A percentile compares a stretch with the other conserved stretches of the same genome.
phyloP scores from a whole-genome alignment of 2,888 invertebrate genomes.

The Lepidocyrtinus sp. region DNA sequence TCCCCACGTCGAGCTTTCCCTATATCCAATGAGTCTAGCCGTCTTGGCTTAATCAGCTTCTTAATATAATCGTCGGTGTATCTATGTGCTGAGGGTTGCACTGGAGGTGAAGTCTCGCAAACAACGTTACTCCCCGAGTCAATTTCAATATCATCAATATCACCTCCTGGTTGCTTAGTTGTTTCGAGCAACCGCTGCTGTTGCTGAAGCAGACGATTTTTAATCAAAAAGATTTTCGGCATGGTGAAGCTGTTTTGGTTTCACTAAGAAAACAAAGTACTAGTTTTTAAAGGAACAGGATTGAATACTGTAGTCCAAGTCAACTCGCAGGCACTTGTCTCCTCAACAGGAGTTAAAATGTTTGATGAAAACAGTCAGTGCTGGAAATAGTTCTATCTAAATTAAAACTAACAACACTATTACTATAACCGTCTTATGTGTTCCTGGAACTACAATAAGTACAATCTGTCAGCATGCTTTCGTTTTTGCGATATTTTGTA shows the following conservation, averaged over 20 bases:
- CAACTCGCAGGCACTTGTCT: too few relatives aligned
- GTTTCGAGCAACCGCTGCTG: constrained; percentile 87
- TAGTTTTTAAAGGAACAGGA: too few relatives aligned
- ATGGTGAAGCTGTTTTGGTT: too few relatives aligned
- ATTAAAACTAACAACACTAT: too few relatives aligned
- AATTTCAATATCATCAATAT: constrained; percentile 59
- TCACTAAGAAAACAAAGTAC: neutral
- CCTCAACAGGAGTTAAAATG: too few relatives aligned
- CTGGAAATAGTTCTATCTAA: too few relatives aligned
- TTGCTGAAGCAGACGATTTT: constrained; percentile 92
- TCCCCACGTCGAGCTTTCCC: constrained; percentile 54
- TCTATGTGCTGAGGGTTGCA: constrained; percentile 47
- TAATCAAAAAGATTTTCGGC: constrained; percentile 95
- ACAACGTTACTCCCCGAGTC: constrained; percentile 54
- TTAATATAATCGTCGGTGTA: constrained; percentile 53
- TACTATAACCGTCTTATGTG: too few relatives aligned
- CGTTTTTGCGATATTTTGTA: constrained; percentile 34
- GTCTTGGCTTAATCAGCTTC: constrained; percentile 57
- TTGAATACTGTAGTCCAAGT: too few relatives aligned
- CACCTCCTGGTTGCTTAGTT: constrained; percentile 78
- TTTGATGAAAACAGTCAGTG: too few relatives aligned
- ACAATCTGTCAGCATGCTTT: constrained; percentile 11
- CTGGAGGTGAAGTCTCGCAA: constrained; percentile 42
- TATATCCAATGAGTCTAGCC: constrained; percentile 55
- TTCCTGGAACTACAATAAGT: too few relatives aligned